Evolutionary conservation across 2,888 invertebrate species (phyloP), one percentile per base, ranked within the genome.

Genomic region (Zeuzera pyrina): DNA sequence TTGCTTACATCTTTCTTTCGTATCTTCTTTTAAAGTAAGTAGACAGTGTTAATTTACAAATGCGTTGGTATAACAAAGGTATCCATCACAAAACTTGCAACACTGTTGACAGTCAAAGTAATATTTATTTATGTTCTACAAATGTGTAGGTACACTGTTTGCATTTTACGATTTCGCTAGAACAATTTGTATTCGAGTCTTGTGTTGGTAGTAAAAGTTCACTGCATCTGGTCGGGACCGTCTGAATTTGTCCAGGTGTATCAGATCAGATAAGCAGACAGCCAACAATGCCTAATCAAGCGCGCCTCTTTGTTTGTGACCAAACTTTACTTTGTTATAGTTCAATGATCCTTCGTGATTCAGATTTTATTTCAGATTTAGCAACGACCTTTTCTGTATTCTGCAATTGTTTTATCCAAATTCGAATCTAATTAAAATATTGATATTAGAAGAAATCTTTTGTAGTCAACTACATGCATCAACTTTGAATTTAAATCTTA

Each of bases 161-260:
- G 66, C 57, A 63, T 74, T 79, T 78, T 78, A 79, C 71, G 77
- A 70, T 63, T 58, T 47, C 38, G 49, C 45, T 43, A 49, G 64
- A 73, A 72, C 71, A 65, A 73, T 81, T 77, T 71, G 69, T 81
- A 81, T 81, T 76, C 79, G 47, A 45, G 46, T 50, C 49, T 49
- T 46, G 68, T 55, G 45, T 36, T 34, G 51, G 60, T 47, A 54
- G 70, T 81, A 78, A 78, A 78, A 74, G 53, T 59, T 56, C 41
- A 42, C 39, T 49, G n/a, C n/a, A n/a, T n/a, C n/a, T 25, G 16
- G 15, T 48, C 45, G 50, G 38, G 41, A 42, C 39, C 35, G 55
- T 51, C 61, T 52, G 55, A 57, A 56, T 55, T 55, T 59, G 68
- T 68, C 58, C 73, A 77, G 71, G 70, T 76, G 63, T 48, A n/a